Base-by-base conservation (phyloP, 2,888 invertebrate species). In the Acleris cristana region DNA sequence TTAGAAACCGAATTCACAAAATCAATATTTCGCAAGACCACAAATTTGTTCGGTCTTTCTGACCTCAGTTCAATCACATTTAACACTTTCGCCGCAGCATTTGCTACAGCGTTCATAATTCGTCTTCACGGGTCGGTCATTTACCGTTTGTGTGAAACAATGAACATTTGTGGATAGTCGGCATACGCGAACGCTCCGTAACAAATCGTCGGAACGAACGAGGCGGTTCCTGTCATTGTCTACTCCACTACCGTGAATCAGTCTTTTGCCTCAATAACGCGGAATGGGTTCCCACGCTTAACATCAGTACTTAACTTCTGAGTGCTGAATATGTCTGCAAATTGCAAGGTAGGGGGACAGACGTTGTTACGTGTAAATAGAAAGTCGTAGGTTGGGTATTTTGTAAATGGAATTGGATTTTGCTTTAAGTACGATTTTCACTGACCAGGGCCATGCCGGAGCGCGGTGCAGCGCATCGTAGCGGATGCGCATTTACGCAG, bases 151-250 rank as follows among this genome's bases (percentile, higher is more conserved):
- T 64, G 73, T 72, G 72, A 78, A 80, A 86, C 85, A 80, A 79
- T 79, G 73, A 80, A 79, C 75, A 72, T 76, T 72, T 75, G 74
- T 70, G 66, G 69, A 68, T 74, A 72, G 73, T 81, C 79, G 79
- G 76, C 78, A 76, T 79, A 81, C 79, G 79, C 75, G 75, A 76
- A 73, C 74, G 69, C 66, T 70, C 80, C 81, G 76, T 81, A 79
- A 79, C 87, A 85, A 86, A 86, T 87, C 72, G 78, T 74, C 75
- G 86, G 81, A 86, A 87, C 85, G 80, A 77, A 82, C 77, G 71
- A 79, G 78, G 71, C 72, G 76, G 86, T 89, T 89, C 90, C 89
- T 88, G 85, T 79, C 83, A 88, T 90, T 89, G 90, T 88, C 74
- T 83, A 76, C 76, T 69, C 72, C 73, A 76, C 79, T 81, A 80